Conservation (phyloP, 2,797 vertebrate genomes). For the Fratercula arctica region DNA sequence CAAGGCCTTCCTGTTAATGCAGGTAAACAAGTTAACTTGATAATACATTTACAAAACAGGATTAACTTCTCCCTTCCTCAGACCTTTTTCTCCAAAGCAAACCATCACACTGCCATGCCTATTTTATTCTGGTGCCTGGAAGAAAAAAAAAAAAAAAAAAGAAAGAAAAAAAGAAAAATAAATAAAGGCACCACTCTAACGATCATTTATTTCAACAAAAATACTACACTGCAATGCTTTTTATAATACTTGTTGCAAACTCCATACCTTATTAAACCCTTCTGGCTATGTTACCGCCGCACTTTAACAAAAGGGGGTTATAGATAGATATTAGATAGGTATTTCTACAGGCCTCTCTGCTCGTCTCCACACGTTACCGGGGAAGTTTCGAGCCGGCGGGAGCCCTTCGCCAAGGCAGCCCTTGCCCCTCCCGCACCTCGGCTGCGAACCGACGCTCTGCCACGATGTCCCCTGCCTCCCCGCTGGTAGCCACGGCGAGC, state of each 20-base stretch:
- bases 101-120: not conserved
- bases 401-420: not conserved
- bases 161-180: too few relatives aligned
- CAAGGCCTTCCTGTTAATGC: not conserved
- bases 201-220: not conserved
- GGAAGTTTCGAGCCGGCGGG: not conserved
- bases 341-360: not conserved
- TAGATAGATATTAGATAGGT: not conserved
- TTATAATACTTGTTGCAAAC: not conserved
- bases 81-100: not conserved
- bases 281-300: accelerated
- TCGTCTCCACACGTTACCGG: not conserved
- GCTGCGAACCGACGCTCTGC: not conserved
- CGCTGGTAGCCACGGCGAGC: accelerated
- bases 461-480: not conserved
- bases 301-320: not conserved
- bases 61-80: not conserved
- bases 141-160: accelerated
- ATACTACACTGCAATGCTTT: not conserved
- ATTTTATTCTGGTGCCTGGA: not conserved
- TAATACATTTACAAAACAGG: not conserved
- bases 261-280: not conserved
- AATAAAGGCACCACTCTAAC: not conserved
- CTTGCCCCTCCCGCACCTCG: not conserved
- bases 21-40: not conserved